These are phyloP conservation scores for Galerucella nymphaeae DNA, from an alignment of 2,888 invertebrate species.

Conservation along the genomic window DNA sequence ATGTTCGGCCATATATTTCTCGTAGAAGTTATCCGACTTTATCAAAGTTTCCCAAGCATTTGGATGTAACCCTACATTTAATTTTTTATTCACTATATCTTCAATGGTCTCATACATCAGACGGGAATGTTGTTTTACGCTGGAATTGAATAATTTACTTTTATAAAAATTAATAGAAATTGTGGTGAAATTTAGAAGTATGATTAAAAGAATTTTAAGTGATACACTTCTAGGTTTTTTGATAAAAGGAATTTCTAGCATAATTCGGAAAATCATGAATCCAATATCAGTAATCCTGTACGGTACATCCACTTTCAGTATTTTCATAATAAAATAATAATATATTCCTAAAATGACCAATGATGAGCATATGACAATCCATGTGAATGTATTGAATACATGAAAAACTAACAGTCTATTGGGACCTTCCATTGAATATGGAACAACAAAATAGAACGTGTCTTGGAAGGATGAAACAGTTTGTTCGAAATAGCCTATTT, in stretches of 20 bases:
- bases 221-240: background rate
- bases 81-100: conserved; percentile 18
- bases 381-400: background rate
- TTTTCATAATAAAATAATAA: background rate
- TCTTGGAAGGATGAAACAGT: background rate
- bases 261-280: background rate
- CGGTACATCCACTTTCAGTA: background rate
- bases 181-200: background rate
- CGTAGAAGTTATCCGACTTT: conserved; percentile 1
- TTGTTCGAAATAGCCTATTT: conserved; percentile 14
- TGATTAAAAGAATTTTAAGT: background rate
- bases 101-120: conserved; percentile 5
- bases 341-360: background rate
- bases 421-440: background rate
- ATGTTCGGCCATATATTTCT: conserved; percentile 11
- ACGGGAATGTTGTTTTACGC: conserved; percentile 3
- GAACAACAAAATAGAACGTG: conserved; percentile 11
- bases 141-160: conserved; percentile 27
- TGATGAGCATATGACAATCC: background rate
- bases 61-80: conserved; percentile 10
- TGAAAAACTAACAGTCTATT: background rate
- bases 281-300: background rate
- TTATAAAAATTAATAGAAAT: conserved; percentile 7
- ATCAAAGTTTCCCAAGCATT: background rate
- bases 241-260: background rate